Evolutionary conservation across 2,888 invertebrate species (phyloP).

Genomic region (Stramonita haemastoma): DNA sequence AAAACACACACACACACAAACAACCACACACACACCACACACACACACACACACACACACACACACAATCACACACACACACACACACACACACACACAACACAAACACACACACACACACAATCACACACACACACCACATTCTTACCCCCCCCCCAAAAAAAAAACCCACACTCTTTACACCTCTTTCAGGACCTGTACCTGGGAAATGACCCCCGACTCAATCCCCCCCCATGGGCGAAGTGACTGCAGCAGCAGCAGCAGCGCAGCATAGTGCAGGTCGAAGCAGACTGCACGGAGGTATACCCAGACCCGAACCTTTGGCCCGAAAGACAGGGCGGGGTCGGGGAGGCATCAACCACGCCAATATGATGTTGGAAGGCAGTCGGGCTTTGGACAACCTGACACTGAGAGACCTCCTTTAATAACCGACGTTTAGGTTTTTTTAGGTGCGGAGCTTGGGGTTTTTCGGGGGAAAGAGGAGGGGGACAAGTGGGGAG

Average conservation of each 20-base stretch:
- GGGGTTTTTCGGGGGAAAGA: too few relatives aligned
- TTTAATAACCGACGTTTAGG: neutral
- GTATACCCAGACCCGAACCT: neutral
- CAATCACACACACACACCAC: neutral
- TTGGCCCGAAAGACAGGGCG: neutral
- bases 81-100: neutral
- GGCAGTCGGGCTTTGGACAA: constrained; percentile 55
- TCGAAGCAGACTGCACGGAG: constrained; percentile 45
- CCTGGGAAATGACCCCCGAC: constrained; percentile 63
- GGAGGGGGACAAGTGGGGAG: too few relatives aligned
- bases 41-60: neutral
- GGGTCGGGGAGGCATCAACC: constrained; percentile 50
- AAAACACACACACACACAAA: neutral
- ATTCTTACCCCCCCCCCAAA: constrained; percentile 47
- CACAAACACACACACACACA: neutral
- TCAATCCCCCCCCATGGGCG: constrained; percentile 54
- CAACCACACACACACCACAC: neutral
- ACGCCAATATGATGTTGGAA: constrained; percentile 58
- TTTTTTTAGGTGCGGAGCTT: too few relatives aligned
- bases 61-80: neutral
- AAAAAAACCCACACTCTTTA: neutral
- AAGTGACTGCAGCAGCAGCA: constrained; percentile 23
- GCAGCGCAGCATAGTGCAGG: constrained; percentile 43
- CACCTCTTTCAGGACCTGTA: constrained; percentile 58
- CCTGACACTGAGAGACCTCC: constrained; percentile 60